Percentiles rank a stretch among this genome's conserved stretches.
These are phyloP conservation scores for Lasioglossum villosulum DNA, from an alignment of 2,888 invertebrate species.

Conservation along the genomic window DNA sequence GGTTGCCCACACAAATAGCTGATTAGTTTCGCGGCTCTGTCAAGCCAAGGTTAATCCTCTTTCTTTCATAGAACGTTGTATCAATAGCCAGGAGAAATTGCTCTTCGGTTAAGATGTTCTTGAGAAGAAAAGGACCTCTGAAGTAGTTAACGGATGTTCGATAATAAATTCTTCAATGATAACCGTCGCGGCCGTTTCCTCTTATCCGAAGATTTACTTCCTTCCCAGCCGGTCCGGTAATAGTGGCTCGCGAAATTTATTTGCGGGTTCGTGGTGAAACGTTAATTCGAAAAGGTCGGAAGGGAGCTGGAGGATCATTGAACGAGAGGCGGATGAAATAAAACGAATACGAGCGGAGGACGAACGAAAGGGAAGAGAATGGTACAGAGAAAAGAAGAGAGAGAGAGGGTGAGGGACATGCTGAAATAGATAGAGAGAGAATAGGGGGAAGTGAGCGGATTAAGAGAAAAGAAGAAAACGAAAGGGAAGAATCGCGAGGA, in stretches of 20 bases:
- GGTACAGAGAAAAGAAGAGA: background rate
- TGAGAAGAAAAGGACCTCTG: constrained; percentile 9
- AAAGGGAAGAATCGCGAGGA: constrained; percentile 34
- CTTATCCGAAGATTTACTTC: constrained; percentile 72
- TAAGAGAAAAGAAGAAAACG: constrained; percentile 29
- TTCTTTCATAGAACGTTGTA: background rate
- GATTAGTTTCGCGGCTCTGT: background rate
- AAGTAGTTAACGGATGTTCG: constrained; percentile 45
- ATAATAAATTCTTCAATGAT: constrained; percentile 68
- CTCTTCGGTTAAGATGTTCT: constrained; percentile 13
- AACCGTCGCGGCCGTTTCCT: constrained; percentile 60
- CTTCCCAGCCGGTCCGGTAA: constrained; percentile 58
- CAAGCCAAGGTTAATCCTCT: background rate
- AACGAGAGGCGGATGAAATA: constrained; percentile 51
- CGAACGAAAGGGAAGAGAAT: constrained; percentile 29
- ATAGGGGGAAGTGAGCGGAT: background rate
- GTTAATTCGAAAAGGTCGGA: constrained; percentile 71
- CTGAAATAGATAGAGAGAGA: background rate
- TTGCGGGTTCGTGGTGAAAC: constrained; percentile 71
- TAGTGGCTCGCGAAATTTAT: constrained; percentile 68
- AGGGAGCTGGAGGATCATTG: constrained; percentile 49
- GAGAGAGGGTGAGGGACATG: background rate
- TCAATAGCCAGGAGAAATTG: background rate
- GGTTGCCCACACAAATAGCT: background rate
- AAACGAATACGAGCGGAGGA: constrained; percentile 28